Evolutionary conservation across 2,888 invertebrate species (phyloP).

Genomic region (Nephrotoma guestfalica): DNA sequence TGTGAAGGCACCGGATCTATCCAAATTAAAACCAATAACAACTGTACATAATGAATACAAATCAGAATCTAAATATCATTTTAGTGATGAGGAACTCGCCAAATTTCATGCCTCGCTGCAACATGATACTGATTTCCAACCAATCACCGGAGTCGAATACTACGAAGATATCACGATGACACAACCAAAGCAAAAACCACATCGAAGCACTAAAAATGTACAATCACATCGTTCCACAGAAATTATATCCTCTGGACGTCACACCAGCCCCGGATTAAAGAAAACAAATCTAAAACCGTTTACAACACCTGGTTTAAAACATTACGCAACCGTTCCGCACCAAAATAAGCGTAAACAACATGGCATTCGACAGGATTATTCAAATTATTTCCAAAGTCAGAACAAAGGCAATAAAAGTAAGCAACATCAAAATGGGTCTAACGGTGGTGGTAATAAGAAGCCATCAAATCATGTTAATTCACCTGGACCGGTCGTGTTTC

Average conservation of each 20-base stretch:
- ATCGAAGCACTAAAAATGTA: background rate
- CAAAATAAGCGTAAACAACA: background rate
- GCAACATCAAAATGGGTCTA: background rate
- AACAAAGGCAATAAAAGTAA: background rate
- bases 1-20: constrained; percentile 17
- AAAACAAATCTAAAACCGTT: constrained; percentile 28
- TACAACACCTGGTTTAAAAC: constrained; percentile 35
- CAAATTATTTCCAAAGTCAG: background rate
- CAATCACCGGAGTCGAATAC: background rate
- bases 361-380: background rate
- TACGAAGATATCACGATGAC: background rate
- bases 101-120: background rate
- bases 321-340: constrained; percentile 22
- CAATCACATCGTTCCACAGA: constrained; percentile 21
- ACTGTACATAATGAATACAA: constrained; percentile 8
- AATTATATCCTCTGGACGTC: background rate
- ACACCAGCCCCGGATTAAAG: constrained; percentile 18
- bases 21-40: constrained; percentile 13
- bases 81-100: background rate
- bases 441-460: background rate
- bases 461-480: background rate
- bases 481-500: constrained; percentile 4
- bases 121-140: background rate
- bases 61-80: background rate
- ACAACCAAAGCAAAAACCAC: background rate